Conservation (phyloP, 2,888 invertebrate species). For the Phytoseiulus persimilis region DNA sequence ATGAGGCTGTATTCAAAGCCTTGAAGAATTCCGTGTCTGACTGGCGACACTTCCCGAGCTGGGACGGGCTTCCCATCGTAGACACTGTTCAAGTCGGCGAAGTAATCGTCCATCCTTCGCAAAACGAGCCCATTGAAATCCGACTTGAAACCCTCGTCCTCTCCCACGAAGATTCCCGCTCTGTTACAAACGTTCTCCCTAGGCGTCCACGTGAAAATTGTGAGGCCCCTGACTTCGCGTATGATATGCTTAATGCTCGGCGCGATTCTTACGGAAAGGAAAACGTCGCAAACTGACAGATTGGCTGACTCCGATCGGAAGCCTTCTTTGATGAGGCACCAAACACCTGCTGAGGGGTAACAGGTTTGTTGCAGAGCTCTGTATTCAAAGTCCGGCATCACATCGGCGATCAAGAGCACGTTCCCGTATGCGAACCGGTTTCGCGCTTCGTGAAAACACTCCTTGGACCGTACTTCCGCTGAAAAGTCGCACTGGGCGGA, state of each 20-base stretch:
- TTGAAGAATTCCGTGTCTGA: not conserved
- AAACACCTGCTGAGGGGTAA: slow-evolving; percentile 8
- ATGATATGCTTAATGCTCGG: not conserved
- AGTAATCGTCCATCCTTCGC: not conserved
- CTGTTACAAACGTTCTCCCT: not conserved
- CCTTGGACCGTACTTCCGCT: not conserved
- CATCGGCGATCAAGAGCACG: not conserved
- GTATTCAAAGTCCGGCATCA: not conserved
- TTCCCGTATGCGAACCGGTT: not conserved
- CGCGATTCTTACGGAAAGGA: not conserved
- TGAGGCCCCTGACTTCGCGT: not conserved
- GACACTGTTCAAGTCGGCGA: not conserved
- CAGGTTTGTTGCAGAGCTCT: not conserved
- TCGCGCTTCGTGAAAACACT: not conserved
- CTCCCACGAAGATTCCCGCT: not conserved
- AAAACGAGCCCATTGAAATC: not conserved
- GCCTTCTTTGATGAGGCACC: slow-evolving; percentile 12
- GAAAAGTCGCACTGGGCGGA: not conserved
- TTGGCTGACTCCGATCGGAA: not conserved
- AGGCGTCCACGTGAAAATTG: not conserved
- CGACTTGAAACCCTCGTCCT: not conserved
- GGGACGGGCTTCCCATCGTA: not conserved
- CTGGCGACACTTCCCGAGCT: not conserved
- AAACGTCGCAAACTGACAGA: not conserved
- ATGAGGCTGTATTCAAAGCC: not conserved